A percentile compares a stretch with the other conserved stretches of the same genome.
Conservation (phyloP, 2,113 vertebrate species). For the Thunnus maccoyii region DNA sequence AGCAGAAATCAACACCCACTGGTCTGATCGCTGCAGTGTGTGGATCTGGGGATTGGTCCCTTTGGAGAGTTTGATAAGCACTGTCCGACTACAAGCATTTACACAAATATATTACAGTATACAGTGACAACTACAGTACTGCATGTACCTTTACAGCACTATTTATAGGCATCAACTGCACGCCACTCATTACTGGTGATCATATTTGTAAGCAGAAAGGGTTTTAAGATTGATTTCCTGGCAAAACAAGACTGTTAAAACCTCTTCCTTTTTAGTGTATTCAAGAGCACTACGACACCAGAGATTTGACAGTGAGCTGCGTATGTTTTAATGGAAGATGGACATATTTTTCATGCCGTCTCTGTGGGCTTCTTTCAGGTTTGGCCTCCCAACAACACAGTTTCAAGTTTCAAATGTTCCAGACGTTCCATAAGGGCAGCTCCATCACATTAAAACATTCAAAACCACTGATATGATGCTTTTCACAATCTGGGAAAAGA, state of each 20-base stretch:
- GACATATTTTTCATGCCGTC: neutral
- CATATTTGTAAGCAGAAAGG: neutral
- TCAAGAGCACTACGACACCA: neutral
- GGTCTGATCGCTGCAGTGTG: slow-evolving; percentile 3
- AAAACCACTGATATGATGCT: neutral
- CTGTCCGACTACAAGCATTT: slow-evolving; percentile 16
- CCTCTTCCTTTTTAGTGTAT: neutral
- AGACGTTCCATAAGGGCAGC: neutral
- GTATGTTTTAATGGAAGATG: slow-evolving; percentile 1
- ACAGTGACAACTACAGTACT: slow-evolving; percentile 16
- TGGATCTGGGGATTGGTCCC: slow-evolving; percentile 15
- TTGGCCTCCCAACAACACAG: neutral
- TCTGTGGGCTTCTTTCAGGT: neutral
- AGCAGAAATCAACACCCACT: slow-evolving; percentile 12
- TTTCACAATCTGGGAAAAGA: neutral
- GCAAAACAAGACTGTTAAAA: neutral
- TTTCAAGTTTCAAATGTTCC: neutral
- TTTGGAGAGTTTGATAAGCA: slow-evolving; percentile 18
- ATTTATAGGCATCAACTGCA: neutral
- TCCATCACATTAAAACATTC: neutral
- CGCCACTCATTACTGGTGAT: neutral
- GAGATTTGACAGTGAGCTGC: neutral
- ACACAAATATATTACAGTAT: slow-evolving; percentile 3
- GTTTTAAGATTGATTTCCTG: neutral
- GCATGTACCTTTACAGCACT: neutral